Evolutionary conservation across 2,113 vertebrate species (phyloP), one percentile per base, ranked within the genome.

Genomic region (Columba janthina): DNA sequence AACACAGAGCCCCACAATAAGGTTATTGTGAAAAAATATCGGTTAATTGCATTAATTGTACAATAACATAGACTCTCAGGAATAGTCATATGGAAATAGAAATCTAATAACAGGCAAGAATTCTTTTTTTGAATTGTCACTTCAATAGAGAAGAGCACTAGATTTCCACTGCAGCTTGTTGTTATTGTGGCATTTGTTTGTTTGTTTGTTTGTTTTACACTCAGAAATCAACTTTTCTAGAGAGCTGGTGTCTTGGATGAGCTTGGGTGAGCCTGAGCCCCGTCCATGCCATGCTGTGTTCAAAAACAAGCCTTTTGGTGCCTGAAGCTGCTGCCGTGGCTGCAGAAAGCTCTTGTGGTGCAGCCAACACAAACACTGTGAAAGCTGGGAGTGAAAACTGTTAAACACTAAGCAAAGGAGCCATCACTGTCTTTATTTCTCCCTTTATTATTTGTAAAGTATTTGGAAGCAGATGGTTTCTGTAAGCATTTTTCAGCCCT

Each of bases 31-130:
- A 15, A 82, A 46, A 86, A 91, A 67, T 66, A 91, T 31, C 28
- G 40, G 40, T 85, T 93, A 79, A 89, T 90, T 94, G 51, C 38
- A 78, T 86, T 89, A 92, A 94, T 53, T 88, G 85, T 70, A 61
- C 50, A 58, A 56, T 57, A 67, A 56, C 26, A 36, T 2, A 72
- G 61, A 70, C 38, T 74, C 36, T 84, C 78, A 67, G 64, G 36
- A 88, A 88, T 7, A 88, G 82, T 67, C 66, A 28, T 3, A 74
- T 67, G 28, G 86, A 93, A 85, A 70, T 15, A 91, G 31, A 74
- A 88, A 50, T 83, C 62, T 90, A 14, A 5, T 56, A 77, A 54
- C 20, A 71, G 64, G 44, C 34, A 95, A 79, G 32, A 75, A 22
- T 64, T 84, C 12, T 34, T 85, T 89, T 82, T 46, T 77, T 54